A percentile compares a stretch with the other conserved stretches of the same genome.
These are phyloP conservation scores for Calonectris borealis DNA, from an alignment of 2,113 vertebrate genomes.

Conservation along the genomic window DNA sequence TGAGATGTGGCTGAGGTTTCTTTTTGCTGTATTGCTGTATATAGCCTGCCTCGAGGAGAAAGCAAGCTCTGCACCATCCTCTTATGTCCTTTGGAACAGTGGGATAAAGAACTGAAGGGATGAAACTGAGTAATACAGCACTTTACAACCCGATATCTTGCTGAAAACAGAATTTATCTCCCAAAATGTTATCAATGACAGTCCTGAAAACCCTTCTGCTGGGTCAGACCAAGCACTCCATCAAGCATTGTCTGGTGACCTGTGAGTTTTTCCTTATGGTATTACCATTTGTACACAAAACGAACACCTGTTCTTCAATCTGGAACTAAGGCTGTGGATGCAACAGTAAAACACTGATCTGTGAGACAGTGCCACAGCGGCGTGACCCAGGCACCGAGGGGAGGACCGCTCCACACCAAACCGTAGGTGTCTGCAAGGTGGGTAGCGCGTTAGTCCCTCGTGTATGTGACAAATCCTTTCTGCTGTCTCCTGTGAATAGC, in stretches of 20 bases:
- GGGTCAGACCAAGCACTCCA: not conserved
- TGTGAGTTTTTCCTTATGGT: not conserved
- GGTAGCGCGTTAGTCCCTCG: accelerated
- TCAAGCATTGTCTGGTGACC: not conserved
- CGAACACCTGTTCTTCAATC: not conserved
- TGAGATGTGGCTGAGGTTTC: not conserved
- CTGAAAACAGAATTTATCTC: not conserved
- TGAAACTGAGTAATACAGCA: not conserved
- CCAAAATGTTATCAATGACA: not conserved
- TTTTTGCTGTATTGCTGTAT: not conserved
- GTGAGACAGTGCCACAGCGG: not conserved
- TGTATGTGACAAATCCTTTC: not conserved
- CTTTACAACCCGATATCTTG: not conserved
- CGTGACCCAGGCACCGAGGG: accelerated
- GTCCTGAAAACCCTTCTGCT: not conserved
- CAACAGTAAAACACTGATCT: not conserved
- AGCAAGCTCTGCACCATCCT: not conserved
- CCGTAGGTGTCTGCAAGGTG: not conserved
- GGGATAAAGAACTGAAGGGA: not conserved
- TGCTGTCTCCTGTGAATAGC: not conserved
- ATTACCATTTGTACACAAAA: not conserved
- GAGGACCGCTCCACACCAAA: not conserved
- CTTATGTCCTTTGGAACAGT: not conserved
- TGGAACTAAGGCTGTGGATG: not conserved
- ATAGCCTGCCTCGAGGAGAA: not conserved